Conservation (phyloP, 2,888 invertebrate species). For the Lasioglossum morio region DNA sequence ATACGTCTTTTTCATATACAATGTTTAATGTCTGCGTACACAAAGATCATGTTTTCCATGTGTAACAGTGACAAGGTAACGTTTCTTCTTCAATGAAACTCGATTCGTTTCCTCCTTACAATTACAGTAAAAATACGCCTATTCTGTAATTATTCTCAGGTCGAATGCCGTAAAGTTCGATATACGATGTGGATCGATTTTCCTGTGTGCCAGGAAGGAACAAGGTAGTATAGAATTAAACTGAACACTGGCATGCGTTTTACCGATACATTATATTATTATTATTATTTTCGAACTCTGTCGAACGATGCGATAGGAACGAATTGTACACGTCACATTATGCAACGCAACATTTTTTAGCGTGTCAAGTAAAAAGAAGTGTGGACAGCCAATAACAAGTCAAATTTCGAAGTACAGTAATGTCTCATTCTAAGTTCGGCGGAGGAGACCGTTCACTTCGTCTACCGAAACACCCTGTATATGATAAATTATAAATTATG, state of each 20-base stretch:
- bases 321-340: conserved; percentile 31
- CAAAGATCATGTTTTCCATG: not conserved
- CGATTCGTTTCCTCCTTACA: not conserved
- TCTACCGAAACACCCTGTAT: too few relatives aligned
- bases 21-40: not conserved
- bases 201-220: conserved; percentile 18
- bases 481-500: too few relatives aligned
- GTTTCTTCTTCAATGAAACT: not conserved
- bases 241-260: conserved; percentile 32
- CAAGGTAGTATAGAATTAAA: conserved; percentile 46
- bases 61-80: not conserved
- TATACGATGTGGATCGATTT: conserved; percentile 37
- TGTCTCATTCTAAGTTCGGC: too few relatives aligned
- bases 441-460: too few relatives aligned
- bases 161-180: conserved; percentile 59
- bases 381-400: conserved; percentile 4
- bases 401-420: not conserved
- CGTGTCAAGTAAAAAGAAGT: not conserved
- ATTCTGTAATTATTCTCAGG: conserved; percentile 56
- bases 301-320: conserved; percentile 25
- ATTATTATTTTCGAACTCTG: conserved; percentile 17
- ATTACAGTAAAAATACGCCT: not conserved
- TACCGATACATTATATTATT: conserved; percentile 20
- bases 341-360: conserved; percentile 3
- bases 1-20: not conserved